A percentile compares a stretch with the other conserved stretches of the same genome.
These are phyloP conservation scores for Aplidium turbinatum DNA, from an alignment of 23 tunicate species.

Conservation along the genomic window DNA sequence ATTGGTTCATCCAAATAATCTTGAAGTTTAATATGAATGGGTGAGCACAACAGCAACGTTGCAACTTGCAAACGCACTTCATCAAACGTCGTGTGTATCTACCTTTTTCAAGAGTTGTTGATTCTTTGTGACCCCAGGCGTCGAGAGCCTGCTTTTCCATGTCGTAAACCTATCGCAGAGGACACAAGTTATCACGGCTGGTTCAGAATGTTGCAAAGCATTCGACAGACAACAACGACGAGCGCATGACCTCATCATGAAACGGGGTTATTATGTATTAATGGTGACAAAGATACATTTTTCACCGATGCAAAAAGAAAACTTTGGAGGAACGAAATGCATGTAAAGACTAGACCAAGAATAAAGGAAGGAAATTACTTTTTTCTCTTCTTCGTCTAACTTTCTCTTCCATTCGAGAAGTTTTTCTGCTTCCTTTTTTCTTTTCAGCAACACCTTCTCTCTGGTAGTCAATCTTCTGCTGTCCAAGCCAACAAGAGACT, in stretches of 20 bases:
- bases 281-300: slow-evolving; percentile 40
- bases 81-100: background rate
- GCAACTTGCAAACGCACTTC: no score
- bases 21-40: no score
- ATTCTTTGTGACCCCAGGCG: slow-evolving; percentile 46
- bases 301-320: slow-evolving; percentile 51
- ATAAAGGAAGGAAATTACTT: slow-evolving; percentile 20
- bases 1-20: no score
- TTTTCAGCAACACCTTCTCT: slow-evolving; percentile 58
- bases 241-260: no score
- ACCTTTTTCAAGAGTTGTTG: slow-evolving; percentile 5
- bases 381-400: slow-evolving; percentile 82
- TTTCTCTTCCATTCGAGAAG: slow-evolving; percentile 82
- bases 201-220: no score
- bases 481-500: slow-evolving; percentile 39
- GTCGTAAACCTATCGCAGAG: slow-evolving; percentile 45
- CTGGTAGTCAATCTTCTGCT: slow-evolving; percentile 65
- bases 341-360: slow-evolving; percentile 3
- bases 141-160: slow-evolving; percentile 72
- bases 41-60: no score
- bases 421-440: slow-evolving; percentile 80
- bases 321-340: no score
- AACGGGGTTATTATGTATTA: no score
- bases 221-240: no score
- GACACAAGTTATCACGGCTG: no score